Evolutionary conservation across 1,140 invertebrate genomes (phyloP), one percentile per base, ranked within the genome.

Genomic region (Eriosoma lanigerum): DNA sequence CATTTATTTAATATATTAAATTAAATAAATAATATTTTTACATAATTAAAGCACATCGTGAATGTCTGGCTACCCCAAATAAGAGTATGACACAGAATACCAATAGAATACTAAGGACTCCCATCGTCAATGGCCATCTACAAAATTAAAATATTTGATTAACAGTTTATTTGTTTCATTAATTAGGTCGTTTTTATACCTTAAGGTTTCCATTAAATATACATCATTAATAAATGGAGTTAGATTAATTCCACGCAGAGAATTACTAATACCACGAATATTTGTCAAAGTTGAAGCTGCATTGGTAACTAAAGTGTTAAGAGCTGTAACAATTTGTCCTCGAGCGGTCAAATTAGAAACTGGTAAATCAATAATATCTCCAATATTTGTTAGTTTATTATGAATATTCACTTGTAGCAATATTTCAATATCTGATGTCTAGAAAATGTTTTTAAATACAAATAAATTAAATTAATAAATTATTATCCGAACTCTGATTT

Each of bases 91-190:
- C 90, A 85, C 93, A 94, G 44, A 95, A 89, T 32, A 94, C 89
- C 78, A 94, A 89, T 62, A 95, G 88, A 58, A 92, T 88, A 81
- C 92, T 92, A 81, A 94, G 87, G 6, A 94, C 88, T 46, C 90
- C 91, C 89, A 94, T 92, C 8, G 93, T 94, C 50, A 90, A 87
- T 10, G 93, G 92, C 92, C 93, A 94, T 84, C 93, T 89, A 81
- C 88, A 84, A 75, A 62, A 83, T 24, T 50, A 70, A 66, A 3
- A 21, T 26, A 68, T 29, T 26, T 5, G 56, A 64, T 66, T 66
- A 56, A 81, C 2, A 60, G 44, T 46, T 44, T 2, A 52, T 52
- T 81, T 24, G 26, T 26, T 48, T 19, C 21, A 81, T 81, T 15
- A 80, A 46, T 5, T 46, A 24, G 12, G 10, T 52, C 8, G 29